Base-by-base conservation (phyloP, 2,797 vertebrate species). In the Spatula clypeata region DNA sequence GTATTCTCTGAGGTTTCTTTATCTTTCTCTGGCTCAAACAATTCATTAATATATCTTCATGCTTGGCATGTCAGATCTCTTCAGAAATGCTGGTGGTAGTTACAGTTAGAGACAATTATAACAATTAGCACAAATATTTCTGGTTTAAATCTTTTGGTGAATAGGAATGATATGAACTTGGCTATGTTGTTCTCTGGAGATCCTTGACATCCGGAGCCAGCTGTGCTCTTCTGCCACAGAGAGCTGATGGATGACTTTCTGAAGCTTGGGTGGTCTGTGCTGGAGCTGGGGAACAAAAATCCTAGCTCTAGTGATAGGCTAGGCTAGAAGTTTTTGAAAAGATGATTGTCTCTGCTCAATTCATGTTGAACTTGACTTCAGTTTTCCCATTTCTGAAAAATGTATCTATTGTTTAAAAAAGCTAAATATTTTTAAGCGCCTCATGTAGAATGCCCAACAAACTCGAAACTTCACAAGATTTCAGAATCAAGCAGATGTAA, bases 81-180 rank as follows among this genome's bases (percentile, higher is more conserved):
- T 95, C 51, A 91, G 69, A 91, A 94, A 47, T 58, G 36, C 20
- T 77, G n/a, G 4, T 89, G 24, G n/a, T 73, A 87, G 47, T 77
- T 89, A 62, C 19, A 69, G 17, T 47, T 75, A 91, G 34, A 92
- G 84, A 73, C 65, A 20, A 54, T 23, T 40, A 24, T n/a, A 74
- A 34, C 54, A 72, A 83, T 90, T 86, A 72, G 15, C 34, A 66
- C 62, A 51, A 77, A 51, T 75, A 55, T 75, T 90, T 95, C 51
- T 91, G 42, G 40, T 80, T 92, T 91, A 51, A 75, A 9, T 70
- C 11, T 49, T 91, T 66, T 36, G 19, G 38, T 53, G 64, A 64
- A 38, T 16, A 93, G 74, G 64, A 92, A 86, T 84, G 5, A 38
- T 42, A 29, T 11, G 26, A 54, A 85, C 91, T 95, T 81, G n/a